Evolutionary conservation across 2,888 invertebrate genomes (phyloP), one percentile per base, ranked within the genome.

Genomic region (Gibbula magus): DNA sequence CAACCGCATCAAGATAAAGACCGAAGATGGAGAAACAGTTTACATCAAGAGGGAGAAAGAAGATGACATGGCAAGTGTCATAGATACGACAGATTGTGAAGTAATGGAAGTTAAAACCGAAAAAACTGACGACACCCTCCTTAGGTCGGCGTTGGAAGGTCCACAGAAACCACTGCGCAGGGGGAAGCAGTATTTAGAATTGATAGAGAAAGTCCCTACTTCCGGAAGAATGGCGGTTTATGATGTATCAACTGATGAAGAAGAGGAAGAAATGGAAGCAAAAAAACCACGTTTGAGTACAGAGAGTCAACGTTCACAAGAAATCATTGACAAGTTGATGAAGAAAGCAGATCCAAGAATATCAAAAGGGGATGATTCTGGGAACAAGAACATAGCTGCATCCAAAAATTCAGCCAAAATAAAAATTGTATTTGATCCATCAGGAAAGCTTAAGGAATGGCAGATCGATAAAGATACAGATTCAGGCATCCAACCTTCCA

Each of bases 361-460:
- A 45, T 45, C 45, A 10, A 45, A 45, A 45, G 45, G 13, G 8
- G 35, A 8, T 45, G 45, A 13, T 10, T 45, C 45, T 10, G 45
- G 13, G 4, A 45, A 5, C 4, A 5, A 45, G 13, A 10, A 45
- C 1, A 45, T 10, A 10, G 13, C 5, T 45, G 45, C 10, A 7
- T 45, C 45, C 5, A 45, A 5, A 20, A 25, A 56, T 25, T 20
- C 70, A 2, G n/a, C 20, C n/a, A 70, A 32, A 29, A 70, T 70
- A 16, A 70, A 70, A n/a, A 70, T 70, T 35, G 39, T 70, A 20
- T 70, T 70, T 20, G 70, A 70, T 39, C 32, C 35, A 0, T 29
- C 70, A 16, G 70, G 70, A 35, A 32, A 70, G n/a, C 70, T 70
- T 16, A 70, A 70, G 35, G 70, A 70, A 35, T 70, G 70, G 70